Conservation (phyloP, 2,888 invertebrate species). For the Rhagophthalmus giganteus region DNA sequence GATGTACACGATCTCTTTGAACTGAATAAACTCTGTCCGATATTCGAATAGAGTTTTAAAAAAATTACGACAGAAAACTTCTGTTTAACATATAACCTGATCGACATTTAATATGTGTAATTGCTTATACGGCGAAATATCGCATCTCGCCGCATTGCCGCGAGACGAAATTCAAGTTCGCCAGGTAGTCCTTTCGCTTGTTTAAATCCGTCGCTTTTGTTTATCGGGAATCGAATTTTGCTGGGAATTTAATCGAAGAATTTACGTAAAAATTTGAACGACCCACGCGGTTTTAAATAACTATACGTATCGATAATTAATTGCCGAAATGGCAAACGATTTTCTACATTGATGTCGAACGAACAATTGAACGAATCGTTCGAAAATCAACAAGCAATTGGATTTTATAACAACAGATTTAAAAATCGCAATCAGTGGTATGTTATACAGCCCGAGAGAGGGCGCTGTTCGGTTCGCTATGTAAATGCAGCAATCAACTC, state of each 20-base stretch:
- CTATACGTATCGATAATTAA: slow-evolving; percentile 7
- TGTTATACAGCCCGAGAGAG: slow-evolving; percentile 34
- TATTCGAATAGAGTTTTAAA: slow-evolving; percentile 23
- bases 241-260: no score
- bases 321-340: slow-evolving; percentile 1
- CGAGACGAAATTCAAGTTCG: no score
- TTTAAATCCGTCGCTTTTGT: neutral
- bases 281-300: neutral
- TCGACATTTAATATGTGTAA: slow-evolving; percentile 32
- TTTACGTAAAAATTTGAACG: neutral
- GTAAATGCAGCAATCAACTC: slow-evolving; percentile 47
- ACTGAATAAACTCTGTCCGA: slow-evolving; percentile 18
- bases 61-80: slow-evolving; percentile 31
- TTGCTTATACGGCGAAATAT: slow-evolving; percentile 25
- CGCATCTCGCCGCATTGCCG: slow-evolving; percentile 3
- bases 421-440: slow-evolving; percentile 39
- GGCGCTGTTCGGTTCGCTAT: slow-evolving; percentile 43
- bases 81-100: slow-evolving; percentile 33
- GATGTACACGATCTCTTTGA: slow-evolving; percentile 12
- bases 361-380: slow-evolving; percentile 15
- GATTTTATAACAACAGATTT: slow-evolving; percentile 37
- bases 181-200: neutral
- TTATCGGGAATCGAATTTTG: no score
- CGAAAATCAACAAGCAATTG: slow-evolving; percentile 37
- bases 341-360: slow-evolving; percentile 8